These are phyloP conservation scores for Synergus umbraculus DNA, from an alignment of 2,888 invertebrate species.

Conservation along the genomic window DNA sequence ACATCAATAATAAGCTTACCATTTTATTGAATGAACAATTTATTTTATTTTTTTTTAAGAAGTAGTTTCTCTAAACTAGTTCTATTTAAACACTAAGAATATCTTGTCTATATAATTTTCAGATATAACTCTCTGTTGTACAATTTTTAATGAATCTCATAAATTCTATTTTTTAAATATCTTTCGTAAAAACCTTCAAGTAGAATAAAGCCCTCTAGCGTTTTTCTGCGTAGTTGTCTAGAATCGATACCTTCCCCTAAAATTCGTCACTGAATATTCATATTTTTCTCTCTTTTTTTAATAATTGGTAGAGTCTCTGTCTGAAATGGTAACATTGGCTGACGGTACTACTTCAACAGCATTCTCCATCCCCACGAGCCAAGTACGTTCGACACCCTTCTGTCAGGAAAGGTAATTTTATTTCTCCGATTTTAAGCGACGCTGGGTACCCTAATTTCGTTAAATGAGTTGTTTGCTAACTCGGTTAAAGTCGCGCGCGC, in stretches of 20 bases:
- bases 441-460: conserved; percentile 74
- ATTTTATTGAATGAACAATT: not conserved
- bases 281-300: not conserved
- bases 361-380: not conserved
- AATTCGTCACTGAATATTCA: not conserved
- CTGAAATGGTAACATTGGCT: not conserved
- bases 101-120: not conserved
- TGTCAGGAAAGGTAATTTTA: conserved; percentile 70
- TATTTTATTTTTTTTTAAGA: not conserved
- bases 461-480: conserved; percentile 77
- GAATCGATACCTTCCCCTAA: no score
- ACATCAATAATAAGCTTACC: conserved; percentile 4
- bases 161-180: no score
- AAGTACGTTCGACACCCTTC: conserved; percentile 48
- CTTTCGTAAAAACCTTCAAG: no score
- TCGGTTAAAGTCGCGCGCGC: conserved; percentile 72
- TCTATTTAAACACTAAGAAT: not conserved
- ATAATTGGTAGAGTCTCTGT: not conserved
- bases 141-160: no score
- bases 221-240: no score
- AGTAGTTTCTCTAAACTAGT: not conserved
- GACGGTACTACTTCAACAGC: not conserved
- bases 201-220: no score
- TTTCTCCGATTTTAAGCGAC: conserved; percentile 75
- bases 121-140: no score